Conservation (phyloP, 2,113 vertebrate species). For the Mastomys natalensis region DNA sequence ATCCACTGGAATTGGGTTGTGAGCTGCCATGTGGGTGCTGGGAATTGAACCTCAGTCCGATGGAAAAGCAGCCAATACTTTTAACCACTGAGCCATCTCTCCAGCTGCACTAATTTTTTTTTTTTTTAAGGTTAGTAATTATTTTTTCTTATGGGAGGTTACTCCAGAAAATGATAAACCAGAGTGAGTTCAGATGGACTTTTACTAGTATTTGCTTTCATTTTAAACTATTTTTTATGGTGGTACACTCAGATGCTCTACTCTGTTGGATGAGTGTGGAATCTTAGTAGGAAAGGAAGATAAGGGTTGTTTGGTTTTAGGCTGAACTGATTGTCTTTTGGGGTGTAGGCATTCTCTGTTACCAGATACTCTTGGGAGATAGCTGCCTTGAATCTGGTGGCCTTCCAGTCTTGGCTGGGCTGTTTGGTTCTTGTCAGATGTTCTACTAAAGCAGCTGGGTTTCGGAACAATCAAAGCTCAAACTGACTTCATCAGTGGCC, state of each 20-base stretch:
- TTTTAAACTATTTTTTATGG: neutral
- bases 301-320: neutral
- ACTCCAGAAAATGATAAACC: constrained; percentile 16
- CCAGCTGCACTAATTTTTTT: neutral
- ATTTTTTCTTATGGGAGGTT: neutral
- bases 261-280: neutral
- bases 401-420: neutral
- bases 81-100: neutral
- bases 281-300: neutral
- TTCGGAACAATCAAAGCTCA: neutral
- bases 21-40: neutral
- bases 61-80: neutral
- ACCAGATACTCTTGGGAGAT: neutral
- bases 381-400: neutral
- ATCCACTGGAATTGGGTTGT: neutral
- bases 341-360: neutral
- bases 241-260: neutral
- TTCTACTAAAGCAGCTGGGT: neutral
- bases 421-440: neutral
- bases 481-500: constrained; percentile 13
- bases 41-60: neutral
- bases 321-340: neutral
- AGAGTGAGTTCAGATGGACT: neutral
- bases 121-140: neutral
- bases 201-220: neutral